phyloP scores from a whole-genome alignment of 2,888 invertebrate genomes.

The Polyommatus icarus region DNA sequence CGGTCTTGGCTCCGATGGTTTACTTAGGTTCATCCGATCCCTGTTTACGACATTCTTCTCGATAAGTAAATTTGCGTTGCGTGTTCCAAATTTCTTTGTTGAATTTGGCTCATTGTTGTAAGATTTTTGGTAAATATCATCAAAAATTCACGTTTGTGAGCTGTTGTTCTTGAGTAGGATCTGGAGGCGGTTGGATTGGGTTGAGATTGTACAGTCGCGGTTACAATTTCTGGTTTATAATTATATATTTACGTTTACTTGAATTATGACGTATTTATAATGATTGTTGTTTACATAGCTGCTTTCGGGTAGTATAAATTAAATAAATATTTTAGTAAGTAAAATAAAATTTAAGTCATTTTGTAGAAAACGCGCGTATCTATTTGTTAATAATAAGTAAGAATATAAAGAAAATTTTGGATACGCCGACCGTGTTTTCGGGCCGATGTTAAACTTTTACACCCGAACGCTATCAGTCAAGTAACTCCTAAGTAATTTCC shows the following conservation, averaged over 20 bases:
- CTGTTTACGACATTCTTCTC: conserved; percentile 61
- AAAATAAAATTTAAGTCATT: no score
- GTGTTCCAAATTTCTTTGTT: conserved; percentile 68
- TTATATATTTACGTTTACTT: neutral
- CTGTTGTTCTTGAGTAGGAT: conserved; percentile 4
- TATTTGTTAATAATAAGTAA: no score
- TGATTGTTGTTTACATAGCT: neutral
- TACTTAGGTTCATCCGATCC: conserved; percentile 69
- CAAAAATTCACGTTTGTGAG: conserved; percentile 20
- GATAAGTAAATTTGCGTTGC: conserved; percentile 73
- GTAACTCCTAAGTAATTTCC: neutral
- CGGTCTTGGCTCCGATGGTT: conserved; percentile 67
- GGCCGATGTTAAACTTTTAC: neutral
- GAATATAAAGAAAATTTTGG: neutral
- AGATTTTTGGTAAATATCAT: conserved; percentile 57
- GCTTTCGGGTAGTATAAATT: no score
- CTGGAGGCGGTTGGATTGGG: neutral
- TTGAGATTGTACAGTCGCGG: neutral
- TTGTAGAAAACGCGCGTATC: no score
- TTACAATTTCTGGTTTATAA: neutral
- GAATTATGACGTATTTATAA: neutral
- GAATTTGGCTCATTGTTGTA: conserved; percentile 66
- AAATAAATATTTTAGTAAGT: no score
- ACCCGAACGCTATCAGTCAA: neutral
- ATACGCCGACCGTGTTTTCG: neutral